A percentile compares a stretch with the other conserved stretches of the same genome.
Evolutionary conservation across 2,888 invertebrate genomes (phyloP).

Genomic region (Agrotis clavis): DNA sequence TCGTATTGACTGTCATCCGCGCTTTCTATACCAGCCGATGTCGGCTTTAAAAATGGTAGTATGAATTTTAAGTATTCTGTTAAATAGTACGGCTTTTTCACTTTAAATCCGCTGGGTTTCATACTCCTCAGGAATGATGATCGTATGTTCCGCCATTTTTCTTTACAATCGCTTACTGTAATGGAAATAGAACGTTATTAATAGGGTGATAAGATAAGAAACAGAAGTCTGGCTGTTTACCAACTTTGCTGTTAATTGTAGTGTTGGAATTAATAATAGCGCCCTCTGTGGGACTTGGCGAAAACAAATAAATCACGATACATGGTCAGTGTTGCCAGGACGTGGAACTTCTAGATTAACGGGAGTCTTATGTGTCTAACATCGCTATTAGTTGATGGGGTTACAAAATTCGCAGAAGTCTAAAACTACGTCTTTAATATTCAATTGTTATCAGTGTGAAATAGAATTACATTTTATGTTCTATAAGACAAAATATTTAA

Average conservation of each 20-base stretch:
- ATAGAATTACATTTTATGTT: background rate
- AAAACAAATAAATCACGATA: slow-evolving; percentile 12
- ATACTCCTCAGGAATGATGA: slow-evolving; percentile 72
- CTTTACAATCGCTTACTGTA: slow-evolving; percentile 73
- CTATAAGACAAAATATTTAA: background rate
- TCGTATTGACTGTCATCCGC: slow-evolving; percentile 52
- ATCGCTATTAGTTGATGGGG: no score
- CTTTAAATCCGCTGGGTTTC: slow-evolving; percentile 64
- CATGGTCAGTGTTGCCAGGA: slow-evolving; percentile 8
- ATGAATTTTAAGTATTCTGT: slow-evolving; percentile 69
- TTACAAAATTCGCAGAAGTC: no score
- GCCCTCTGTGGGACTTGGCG: slow-evolving; percentile 36
- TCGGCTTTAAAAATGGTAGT: slow-evolving; percentile 70
- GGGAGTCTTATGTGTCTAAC: no score
- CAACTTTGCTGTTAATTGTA: slow-evolving; percentile 29
- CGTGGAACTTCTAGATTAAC: background rate
- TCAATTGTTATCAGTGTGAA: background rate
- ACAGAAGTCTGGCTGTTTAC: slow-evolving; percentile 37
- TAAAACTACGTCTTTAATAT: no score
- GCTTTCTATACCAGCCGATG: slow-evolving; percentile 46
- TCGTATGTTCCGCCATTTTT: slow-evolving; percentile 74
- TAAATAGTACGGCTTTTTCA: slow-evolving; percentile 72
- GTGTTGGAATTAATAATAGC: slow-evolving; percentile 21
- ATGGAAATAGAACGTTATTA: slow-evolving; percentile 47
- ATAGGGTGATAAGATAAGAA: slow-evolving; percentile 35